A percentile compares a stretch with the other conserved stretches of the same genome.
Conservation (phyloP, 2,797 vertebrate genomes). For the Chromis chromis region DNA sequence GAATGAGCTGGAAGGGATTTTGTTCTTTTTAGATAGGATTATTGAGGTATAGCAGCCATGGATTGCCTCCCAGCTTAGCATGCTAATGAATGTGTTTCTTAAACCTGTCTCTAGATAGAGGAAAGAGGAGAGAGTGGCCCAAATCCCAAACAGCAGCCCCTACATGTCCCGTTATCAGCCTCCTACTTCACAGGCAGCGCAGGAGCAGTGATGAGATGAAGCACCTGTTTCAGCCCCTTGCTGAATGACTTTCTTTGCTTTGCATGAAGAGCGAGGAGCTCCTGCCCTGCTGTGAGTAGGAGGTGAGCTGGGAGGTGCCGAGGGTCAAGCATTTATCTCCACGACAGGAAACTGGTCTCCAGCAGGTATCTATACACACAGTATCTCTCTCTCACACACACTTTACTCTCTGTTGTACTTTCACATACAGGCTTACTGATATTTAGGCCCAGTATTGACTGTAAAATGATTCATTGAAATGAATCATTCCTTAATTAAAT, state of each 20-base stretch:
- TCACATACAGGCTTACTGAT: too few species aligned
- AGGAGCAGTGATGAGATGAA: conserved; percentile 42
- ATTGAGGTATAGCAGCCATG: conserved; percentile 40
- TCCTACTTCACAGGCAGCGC: conserved; percentile 30
- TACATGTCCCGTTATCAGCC: conserved; percentile 46
- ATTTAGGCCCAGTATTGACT: too few species aligned
- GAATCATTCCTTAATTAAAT: too few species aligned
- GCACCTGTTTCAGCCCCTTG: conserved; percentile 48
- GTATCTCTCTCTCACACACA: too few species aligned
- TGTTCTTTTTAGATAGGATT: conserved; percentile 37
- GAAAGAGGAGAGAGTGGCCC: conserved; percentile 20
- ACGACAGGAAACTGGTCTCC: conserved; percentile 7
- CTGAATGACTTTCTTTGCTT: conserved; percentile 37
- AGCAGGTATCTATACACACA: neutral
- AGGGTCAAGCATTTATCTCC: conserved; percentile 45
- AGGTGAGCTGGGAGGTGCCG: conserved; percentile 11
- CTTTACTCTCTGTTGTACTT: too few species aligned
- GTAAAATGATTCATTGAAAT: too few species aligned
- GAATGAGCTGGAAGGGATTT: conserved; percentile 35
- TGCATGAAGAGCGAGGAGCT: conserved; percentile 34
- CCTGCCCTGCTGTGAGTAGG: conserved; percentile 23
- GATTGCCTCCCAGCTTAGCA: conserved; percentile 46
- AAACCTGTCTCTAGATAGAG: conserved; percentile 44
- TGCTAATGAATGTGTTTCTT: conserved; percentile 54
- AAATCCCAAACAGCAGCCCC: conserved; percentile 53